A percentile compares a stretch with the other conserved stretches of the same genome.
Conservation (phyloP, 2,113 vertebrate species). For the Halichoerus grypus region DNA sequence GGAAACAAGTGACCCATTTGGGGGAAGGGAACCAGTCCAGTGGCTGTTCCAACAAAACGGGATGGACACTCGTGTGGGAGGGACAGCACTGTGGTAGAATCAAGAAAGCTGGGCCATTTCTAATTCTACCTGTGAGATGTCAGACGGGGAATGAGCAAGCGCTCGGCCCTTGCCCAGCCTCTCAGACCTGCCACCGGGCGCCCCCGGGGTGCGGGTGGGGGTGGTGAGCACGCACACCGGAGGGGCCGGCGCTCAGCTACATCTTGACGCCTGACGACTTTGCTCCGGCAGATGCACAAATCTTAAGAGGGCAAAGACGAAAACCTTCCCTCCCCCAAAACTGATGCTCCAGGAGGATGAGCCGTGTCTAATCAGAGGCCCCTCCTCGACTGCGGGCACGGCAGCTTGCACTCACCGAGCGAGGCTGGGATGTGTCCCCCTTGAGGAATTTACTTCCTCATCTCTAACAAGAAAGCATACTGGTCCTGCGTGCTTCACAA, state of each 20-base stretch:
- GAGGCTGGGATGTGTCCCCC: neutral
- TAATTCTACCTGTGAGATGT: neutral
- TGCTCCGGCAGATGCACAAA: neutral
- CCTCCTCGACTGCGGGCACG: neutral
- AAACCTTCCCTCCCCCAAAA: neutral
- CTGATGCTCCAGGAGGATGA: neutral
- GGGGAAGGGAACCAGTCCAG: conserved; percentile 28
- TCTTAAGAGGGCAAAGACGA: neutral
- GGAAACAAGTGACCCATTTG: neutral
- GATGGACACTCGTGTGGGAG: neutral
- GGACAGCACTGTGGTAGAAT: neutral
- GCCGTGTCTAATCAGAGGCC: neutral
- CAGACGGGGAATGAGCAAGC: neutral
- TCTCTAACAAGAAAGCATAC: neutral
- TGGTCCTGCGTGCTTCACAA: neutral
- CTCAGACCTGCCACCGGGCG: neutral
- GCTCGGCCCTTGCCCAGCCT: neutral
- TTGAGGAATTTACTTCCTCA: neutral
- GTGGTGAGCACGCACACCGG: accelerated
- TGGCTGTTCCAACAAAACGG: conserved; percentile 43
- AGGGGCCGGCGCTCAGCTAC: accelerated
- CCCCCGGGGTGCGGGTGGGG: neutral
- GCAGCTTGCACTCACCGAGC: accelerated
- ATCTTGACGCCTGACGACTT: neutral
- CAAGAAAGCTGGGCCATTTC: neutral